Conservation (phyloP, 2,113 vertebrate genomes). For the Mirza zaza region DNA sequence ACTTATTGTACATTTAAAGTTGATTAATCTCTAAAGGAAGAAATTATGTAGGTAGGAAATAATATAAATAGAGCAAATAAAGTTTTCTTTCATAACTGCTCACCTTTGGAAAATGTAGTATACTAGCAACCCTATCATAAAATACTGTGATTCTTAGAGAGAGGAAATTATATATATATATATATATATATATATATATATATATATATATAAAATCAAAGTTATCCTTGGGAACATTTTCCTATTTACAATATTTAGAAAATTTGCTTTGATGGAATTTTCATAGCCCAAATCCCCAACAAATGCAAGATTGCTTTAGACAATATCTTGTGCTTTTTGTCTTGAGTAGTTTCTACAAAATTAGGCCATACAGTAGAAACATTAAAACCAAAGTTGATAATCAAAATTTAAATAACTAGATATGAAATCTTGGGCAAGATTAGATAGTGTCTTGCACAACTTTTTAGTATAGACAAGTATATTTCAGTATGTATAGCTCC, state of each 20-base stretch:
- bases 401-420: neutral
- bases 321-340: rapidly evolving
- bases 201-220: neutral
- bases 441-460: neutral
- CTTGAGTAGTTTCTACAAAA: neutral
- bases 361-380: neutral
- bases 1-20: neutral
- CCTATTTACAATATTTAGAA: neutral
- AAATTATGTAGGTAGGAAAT: neutral
- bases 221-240: neutral
- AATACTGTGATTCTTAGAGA: neutral
- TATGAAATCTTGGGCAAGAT: neutral
- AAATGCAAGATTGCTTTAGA: neutral
- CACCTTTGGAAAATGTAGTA: neutral
- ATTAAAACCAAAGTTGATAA: neutral
- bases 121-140: neutral
- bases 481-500: neutral
- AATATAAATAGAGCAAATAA: neutral
- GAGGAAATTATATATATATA: neutral
- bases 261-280: neutral
- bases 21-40: neutral
- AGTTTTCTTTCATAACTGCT: neutral
- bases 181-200: neutral
- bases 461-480: neutral
- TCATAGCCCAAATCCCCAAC: neutral